Conservation (phyloP, 2,797 vertebrate genomes). For the Chaenodraco wilsoni region DNA sequence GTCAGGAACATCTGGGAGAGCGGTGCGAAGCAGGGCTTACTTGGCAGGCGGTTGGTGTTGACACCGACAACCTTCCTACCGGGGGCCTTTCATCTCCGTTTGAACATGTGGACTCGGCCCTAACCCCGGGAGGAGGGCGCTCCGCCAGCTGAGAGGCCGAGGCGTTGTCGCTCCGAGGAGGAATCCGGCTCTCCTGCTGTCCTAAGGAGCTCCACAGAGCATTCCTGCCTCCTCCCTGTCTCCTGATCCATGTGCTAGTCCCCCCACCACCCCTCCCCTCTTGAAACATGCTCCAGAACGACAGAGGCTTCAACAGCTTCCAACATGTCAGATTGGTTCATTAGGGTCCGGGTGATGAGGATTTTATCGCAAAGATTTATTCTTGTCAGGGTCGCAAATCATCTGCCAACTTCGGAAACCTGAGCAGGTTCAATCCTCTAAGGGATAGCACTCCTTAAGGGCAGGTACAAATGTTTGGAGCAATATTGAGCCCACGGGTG, state of each 20-base stretch:
- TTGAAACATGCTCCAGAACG: no score
- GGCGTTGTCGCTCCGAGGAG: constrained; percentile 63
- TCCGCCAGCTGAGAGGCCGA: constrained; percentile 58
- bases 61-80: constrained; percentile 68
- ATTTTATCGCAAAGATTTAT: not conserved
- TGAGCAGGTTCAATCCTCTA: not conserved
- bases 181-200: constrained; percentile 66
- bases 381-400: constrained; percentile 6
- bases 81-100: constrained; percentile 78
- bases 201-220: constrained; percentile 53
- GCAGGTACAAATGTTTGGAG: not conserved
- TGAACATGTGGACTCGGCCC: constrained; percentile 75
- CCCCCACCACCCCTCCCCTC: constrained; percentile 1
- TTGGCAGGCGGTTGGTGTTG: constrained; percentile 75
- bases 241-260: not conserved
- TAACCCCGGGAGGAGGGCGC: constrained; percentile 68
- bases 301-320: not conserved
- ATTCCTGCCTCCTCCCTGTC: constrained; percentile 46
- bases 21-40: constrained; percentile 46
- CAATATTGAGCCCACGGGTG: not conserved
- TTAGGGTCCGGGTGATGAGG: not conserved
- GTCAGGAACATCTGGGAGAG: constrained; percentile 72
- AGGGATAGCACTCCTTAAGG: not conserved
- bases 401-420: not conserved
- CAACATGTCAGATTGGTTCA: not conserved